Percentiles rank a stretch among this genome's conserved stretches.
Evolutionary conservation across 1,140 invertebrate species (phyloP).

Genomic region (Cylas formicarius): DNA sequence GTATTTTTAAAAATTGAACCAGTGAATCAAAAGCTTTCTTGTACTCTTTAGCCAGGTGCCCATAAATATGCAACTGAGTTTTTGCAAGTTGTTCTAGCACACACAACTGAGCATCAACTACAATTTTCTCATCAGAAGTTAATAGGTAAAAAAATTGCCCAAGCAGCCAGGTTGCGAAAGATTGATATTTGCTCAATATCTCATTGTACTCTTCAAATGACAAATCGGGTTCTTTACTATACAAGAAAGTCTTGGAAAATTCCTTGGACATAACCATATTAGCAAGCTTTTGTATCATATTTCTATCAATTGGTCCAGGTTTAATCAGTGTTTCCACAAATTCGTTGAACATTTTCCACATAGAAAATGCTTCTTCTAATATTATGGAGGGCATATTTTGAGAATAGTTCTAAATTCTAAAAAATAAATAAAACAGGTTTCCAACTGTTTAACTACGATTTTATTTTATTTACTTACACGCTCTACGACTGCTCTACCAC

Average conservation of each 20-base stretch:
- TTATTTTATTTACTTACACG: no score
- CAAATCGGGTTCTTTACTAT: constrained; percentile 38
- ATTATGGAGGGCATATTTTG: constrained; percentile 4
- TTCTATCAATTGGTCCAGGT: constrained; percentile 14
- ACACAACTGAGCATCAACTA: constrained; percentile 47
- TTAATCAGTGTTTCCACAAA: constrained; percentile 12
- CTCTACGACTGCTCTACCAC: no score
- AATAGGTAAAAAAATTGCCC: constrained; percentile 51
- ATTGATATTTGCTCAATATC: constrained; percentile 40
- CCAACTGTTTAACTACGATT: no score
- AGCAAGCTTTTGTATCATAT: constrained; percentile 13
- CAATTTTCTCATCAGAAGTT: constrained; percentile 43
- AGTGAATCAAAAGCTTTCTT: constrained; percentile 40
- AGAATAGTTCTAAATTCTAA: no score
- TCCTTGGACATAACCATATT: constrained; percentile 39
- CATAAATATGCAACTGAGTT: constrained; percentile 45
- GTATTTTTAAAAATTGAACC: constrained; percentile 42
- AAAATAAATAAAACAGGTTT: no score
- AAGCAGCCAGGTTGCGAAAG: constrained; percentile 51
- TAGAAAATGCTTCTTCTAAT: constrained; percentile 17
- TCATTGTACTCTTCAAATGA: constrained; percentile 41
- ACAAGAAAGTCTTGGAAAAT: constrained; percentile 48
- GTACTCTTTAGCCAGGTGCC: constrained; percentile 45
- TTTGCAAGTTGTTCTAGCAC: constrained; percentile 46
- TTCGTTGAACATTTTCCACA: constrained; percentile 19